phyloP scores from a whole-genome alignment of 2,888 invertebrate genomes.

The Parnassius glacialis region DNA sequence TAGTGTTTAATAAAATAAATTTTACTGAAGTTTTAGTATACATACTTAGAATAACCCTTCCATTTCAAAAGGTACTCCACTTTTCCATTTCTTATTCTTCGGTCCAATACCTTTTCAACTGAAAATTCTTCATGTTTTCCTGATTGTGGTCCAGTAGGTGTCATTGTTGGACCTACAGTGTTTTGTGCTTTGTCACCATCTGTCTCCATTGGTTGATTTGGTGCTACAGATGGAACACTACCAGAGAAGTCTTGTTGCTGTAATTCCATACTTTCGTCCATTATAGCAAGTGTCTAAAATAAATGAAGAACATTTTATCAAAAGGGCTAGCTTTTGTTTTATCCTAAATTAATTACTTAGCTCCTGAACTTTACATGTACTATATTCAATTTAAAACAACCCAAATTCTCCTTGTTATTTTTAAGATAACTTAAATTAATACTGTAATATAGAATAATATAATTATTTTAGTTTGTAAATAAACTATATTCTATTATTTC shows the following conservation, averaged over 20 bases:
- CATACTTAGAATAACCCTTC: conserved; percentile 85
- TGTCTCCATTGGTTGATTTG: conserved; percentile 41
- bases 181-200: conserved; percentile 27
- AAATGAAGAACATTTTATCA: no score
- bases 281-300: conserved; percentile 4
- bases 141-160: conserved; percentile 44
- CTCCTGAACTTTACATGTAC: no score
- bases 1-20: no score
- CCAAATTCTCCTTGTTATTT: no score
- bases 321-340: no score
- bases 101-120: conserved; percentile 88
- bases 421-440: no score
- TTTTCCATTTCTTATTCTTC: conserved; percentile 84
- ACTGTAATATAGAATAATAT: no score
- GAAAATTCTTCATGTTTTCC: conserved; percentile 84
- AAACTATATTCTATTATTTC: no score
- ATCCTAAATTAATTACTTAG: no score
- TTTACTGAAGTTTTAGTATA: conserved; percentile 22
- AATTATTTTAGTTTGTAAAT: no score
- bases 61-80: conserved; percentile 84
- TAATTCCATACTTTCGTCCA: conserved; percentile 44
- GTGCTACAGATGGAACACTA: conserved; percentile 26
- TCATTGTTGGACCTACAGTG: conserved; percentile 28
- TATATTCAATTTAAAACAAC: no score
- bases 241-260: conserved; percentile 39